Percentiles rank a stretch among this genome's conserved stretches.
Conservation (phyloP, 2,113 vertebrate species). For the Cyphomyrus discorhynchus region DNA sequence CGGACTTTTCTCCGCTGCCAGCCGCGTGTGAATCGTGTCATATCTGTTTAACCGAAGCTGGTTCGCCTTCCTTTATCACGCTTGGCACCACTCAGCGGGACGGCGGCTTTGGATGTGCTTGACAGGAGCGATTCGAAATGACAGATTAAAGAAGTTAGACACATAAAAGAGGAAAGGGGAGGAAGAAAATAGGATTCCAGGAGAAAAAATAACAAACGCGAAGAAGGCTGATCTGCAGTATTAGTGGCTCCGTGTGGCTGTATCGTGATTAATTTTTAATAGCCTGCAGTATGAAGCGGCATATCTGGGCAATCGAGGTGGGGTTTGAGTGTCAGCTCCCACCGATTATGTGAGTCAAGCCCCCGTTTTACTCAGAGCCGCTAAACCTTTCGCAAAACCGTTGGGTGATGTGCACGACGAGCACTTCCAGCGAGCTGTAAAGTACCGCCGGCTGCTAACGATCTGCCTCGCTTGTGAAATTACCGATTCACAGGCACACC, state of each 20-base stretch:
- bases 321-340: neutral
- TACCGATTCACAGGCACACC: neutral
- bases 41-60: neutral
- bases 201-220: neutral
- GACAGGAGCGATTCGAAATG: neutral
- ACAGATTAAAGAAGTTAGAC: constrained; percentile 1
- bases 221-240: neutral
- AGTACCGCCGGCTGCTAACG: neutral
- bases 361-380: neutral
- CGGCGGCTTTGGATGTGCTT: neutral
- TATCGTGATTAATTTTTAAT: neutral
- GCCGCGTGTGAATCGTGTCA: neutral
- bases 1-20: neutral
- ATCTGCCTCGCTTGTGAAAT: neutral
- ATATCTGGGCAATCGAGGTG: neutral
- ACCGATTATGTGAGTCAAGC: neutral
- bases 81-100: neutral
- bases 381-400: neutral
- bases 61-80: neutral
- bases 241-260: neutral
- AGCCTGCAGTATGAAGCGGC: neutral
- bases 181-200: neutral
- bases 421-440: neutral
- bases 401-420: neutral
- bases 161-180: neutral